Evolutionary conservation across 2,797 vertebrate genomes (phyloP).

Genomic region (Tachyglossus aculeatus): DNA sequence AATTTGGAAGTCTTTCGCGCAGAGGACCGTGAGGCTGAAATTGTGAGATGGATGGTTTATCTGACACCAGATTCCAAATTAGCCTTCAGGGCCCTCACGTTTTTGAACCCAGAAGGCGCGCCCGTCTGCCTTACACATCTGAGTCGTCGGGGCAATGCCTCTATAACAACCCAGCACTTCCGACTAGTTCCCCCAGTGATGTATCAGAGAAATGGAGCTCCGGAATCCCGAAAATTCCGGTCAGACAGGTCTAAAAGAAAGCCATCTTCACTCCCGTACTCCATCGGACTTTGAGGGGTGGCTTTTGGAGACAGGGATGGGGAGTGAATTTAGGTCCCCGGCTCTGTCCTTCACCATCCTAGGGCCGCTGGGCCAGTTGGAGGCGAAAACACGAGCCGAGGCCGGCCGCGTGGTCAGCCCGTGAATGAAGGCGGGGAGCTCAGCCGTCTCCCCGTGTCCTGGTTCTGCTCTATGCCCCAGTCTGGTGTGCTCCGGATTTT

Average conservation of each 20-base stretch:
- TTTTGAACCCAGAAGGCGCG: too few species aligned
- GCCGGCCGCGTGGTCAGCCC: background rate
- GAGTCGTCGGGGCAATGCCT: background rate
- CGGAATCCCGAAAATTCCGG: too few species aligned
- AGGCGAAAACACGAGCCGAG: background rate
- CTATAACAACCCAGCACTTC: too few species aligned
- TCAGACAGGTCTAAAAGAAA: too few species aligned
- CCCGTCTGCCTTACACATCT: too few species aligned
- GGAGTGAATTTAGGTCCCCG: too few species aligned
- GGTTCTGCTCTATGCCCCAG: background rate
- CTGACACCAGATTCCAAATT: background rate
- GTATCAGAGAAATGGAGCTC: too few species aligned
- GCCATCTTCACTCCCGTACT: too few species aligned
- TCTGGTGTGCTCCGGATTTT: background rate
- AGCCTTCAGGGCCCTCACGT: too few species aligned
- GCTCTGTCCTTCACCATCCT: background rate
- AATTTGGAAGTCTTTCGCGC: background rate
- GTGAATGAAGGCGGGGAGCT: background rate
- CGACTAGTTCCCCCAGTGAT: too few species aligned
- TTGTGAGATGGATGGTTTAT: accelerated
- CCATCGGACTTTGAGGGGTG: too few species aligned
- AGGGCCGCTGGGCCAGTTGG: background rate
- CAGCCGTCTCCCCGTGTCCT: background rate
- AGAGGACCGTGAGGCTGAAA: background rate
- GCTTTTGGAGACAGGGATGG: too few species aligned